These are phyloP conservation scores for Cephalopterus ornatus DNA, from an alignment of 2,113 vertebrate species.

Conservation along the genomic window DNA sequence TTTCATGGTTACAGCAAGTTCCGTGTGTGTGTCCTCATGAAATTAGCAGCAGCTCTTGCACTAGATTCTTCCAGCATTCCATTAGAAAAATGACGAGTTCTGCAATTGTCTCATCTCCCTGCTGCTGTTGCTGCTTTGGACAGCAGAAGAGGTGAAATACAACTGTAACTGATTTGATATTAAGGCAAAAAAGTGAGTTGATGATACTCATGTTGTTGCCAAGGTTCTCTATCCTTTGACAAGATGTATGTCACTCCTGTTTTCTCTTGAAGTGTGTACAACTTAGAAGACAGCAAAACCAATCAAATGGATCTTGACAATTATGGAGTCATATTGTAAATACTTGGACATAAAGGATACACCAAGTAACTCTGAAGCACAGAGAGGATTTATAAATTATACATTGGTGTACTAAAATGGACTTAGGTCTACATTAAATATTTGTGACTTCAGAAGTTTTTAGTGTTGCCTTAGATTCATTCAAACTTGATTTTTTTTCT, in stretches of 20 bases:
- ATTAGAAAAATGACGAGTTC: not conserved
- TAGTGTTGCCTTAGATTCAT: not conserved
- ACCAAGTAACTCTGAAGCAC: not conserved
- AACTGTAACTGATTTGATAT: not conserved
- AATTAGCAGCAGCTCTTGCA: not conserved
- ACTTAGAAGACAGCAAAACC: not conserved
- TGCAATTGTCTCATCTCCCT: not conserved
- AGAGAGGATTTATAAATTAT: not conserved
- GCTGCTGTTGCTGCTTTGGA: not conserved
- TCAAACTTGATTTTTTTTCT: not conserved
- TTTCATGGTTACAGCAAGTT: not conserved
- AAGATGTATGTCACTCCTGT: not conserved
- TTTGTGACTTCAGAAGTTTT: not conserved
- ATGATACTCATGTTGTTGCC: not conserved
- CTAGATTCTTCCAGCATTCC: not conserved
- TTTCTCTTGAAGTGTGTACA: not conserved
- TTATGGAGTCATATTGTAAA: not conserved
- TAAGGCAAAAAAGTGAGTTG: not conserved
- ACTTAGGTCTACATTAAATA: not conserved
- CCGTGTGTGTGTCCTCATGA: not conserved
- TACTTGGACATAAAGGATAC: not conserved
- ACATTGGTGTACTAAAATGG: not conserved
- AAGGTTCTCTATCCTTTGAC: not conserved
- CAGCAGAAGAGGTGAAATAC: not conserved
- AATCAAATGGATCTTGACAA: not conserved